These are phyloP conservation scores for Drosophila tanythrix DNA, from an alignment of 2,888 invertebrate species.

Conservation along the genomic window DNA sequence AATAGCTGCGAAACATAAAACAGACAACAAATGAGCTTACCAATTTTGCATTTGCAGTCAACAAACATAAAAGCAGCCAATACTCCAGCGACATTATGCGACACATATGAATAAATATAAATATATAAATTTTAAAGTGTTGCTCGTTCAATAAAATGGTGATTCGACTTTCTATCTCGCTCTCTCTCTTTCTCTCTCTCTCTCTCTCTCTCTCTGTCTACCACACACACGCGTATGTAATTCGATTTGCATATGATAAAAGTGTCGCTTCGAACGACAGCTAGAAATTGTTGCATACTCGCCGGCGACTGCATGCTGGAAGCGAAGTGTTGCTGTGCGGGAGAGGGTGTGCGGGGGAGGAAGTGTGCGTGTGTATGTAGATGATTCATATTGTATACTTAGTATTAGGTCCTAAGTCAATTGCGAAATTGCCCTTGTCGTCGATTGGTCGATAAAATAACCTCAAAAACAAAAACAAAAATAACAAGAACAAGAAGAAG, in stretches of 20 bases:
- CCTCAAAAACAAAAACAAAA: constrained; percentile 22
- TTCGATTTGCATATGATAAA: constrained; percentile 27
- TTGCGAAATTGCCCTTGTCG: constrained; percentile 62
- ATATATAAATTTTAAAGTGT: constrained; percentile 46
- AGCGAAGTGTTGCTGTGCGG: constrained; percentile 5
- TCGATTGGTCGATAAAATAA: constrained; percentile 59
- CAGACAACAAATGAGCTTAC: constrained; percentile 23
- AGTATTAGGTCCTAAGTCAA: constrained; percentile 72
- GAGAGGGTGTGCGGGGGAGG: not conserved
- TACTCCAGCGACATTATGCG: constrained; percentile 2
- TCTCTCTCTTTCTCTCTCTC: not conserved
- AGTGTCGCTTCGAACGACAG: constrained; percentile 10
- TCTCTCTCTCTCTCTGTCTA: not conserved
- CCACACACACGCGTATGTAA: not conserved
- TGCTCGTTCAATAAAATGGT: constrained; percentile 43
- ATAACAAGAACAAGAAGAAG: constrained; percentile 13
- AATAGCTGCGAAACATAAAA: constrained; percentile 16
- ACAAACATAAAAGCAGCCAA: constrained; percentile 2
- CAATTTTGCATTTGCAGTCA: constrained; percentile 1
- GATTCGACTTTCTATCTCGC: not conserved
- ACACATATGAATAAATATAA: constrained; percentile 27
- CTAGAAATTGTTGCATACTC: constrained; percentile 39
- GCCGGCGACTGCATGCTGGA: constrained; percentile 14
- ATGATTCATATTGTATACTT: constrained; percentile 63
- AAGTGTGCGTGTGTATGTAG: constrained; percentile 7